A percentile compares a stretch with the other conserved stretches of the same genome.
Conservation (phyloP, 64 coral and sea anemone genomes). For the Trachythela sp. region DNA sequence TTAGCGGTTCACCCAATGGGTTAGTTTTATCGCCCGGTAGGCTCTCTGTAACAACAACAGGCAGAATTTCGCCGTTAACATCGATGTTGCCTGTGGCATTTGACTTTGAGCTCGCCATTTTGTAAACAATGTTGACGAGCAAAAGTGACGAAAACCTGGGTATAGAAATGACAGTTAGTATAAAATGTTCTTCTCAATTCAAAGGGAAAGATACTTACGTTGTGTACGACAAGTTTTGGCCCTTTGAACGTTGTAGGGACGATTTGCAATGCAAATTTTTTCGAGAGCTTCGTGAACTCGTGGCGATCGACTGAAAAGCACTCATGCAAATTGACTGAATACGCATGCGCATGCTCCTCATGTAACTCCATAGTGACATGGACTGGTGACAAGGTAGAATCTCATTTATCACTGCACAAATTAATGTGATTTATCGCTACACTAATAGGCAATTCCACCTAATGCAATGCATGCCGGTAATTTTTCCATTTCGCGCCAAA, state of each 20-base stretch:
- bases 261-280: not conserved
- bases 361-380: conserved; percentile 43
- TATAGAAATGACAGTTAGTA: not conserved
- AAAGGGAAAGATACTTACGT: not conserved
- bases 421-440: too few species aligned
- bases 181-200: not conserved
- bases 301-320: not conserved
- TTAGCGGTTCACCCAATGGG: not conserved
- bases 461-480: too few species aligned
- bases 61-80: not conserved
- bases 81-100: not conserved
- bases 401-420: too few species aligned
- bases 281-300: not conserved
- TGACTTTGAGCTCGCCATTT: not conserved
- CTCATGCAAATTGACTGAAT: conserved; percentile 24
- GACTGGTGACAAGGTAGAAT: conserved; percentile 45
- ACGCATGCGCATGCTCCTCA: conserved; percentile 29
- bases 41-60: not conserved
- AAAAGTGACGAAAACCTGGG: not conserved
- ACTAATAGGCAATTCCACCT: too few species aligned
- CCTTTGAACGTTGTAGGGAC: too few species aligned
- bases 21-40: not conserved
- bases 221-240: too few species aligned
- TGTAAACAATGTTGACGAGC: not conserved
- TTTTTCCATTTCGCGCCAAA: too few species aligned